Evolutionary conservation across 2,888 invertebrate species (phyloP).

Genomic region (Nomada hirtipes): DNA sequence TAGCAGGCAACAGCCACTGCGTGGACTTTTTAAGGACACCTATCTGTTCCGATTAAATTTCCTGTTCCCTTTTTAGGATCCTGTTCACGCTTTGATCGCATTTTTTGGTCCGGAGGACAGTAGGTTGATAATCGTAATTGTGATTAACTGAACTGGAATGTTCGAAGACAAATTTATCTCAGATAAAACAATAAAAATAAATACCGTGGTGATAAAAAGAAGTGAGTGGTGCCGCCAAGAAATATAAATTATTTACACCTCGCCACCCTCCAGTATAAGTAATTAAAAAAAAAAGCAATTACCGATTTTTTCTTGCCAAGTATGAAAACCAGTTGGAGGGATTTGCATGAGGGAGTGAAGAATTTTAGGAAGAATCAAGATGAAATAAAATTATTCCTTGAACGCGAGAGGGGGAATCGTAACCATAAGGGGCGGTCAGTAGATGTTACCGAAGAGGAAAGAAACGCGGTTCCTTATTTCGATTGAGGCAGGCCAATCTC

Average conservation of each 20-base stretch:
- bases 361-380: background rate
- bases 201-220: too few relatives aligned
- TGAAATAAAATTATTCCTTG: background rate
- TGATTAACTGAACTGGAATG: too few relatives aligned
- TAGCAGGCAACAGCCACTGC: slow-evolving; percentile 22
- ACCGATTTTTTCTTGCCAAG: too few relatives aligned
- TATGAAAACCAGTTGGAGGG: background rate
- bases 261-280: too few relatives aligned
- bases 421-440: background rate
- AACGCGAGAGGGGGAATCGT: background rate
- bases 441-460: background rate
- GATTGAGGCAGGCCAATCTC: background rate
- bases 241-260: too few relatives aligned
- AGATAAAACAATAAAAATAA: too few relatives aligned
- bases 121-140: too few relatives aligned
- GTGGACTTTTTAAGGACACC: slow-evolving; percentile 30
- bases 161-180: too few relatives aligned
- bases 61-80: background rate
- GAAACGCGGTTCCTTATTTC: background rate
- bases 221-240: too few relatives aligned
- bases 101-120: too few relatives aligned
- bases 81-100: too few relatives aligned
- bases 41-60: background rate
- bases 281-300: too few relatives aligned
- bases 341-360: background rate